Conservation (phyloP, 2,888 invertebrate genomes). For the Nephrocerus scutellatus region DNA sequence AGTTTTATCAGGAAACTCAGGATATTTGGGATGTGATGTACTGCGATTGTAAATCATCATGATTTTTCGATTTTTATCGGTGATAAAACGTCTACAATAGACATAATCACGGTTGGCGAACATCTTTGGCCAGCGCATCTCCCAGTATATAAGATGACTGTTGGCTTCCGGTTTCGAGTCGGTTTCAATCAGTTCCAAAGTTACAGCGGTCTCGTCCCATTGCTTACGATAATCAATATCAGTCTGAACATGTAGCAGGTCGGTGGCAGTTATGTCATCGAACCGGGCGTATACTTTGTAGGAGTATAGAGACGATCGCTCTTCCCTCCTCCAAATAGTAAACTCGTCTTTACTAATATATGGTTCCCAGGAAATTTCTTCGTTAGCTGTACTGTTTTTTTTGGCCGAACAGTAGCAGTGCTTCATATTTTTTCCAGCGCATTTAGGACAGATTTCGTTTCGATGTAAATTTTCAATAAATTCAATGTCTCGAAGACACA, state of each 20-base stretch:
- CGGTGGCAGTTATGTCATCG: slow-evolving; percentile 67
- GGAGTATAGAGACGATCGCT: slow-evolving; percentile 63
- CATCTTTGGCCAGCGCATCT: slow-evolving; percentile 77
- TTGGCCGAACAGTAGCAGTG: slow-evolving; percentile 36
- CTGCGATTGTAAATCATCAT: slow-evolving; percentile 63
- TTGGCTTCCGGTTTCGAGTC: slow-evolving; percentile 53
- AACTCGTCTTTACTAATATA: slow-evolving; percentile 74
- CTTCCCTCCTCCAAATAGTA: slow-evolving; percentile 72
- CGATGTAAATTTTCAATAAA: slow-evolving; percentile 51
- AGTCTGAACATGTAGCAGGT: slow-evolving; percentile 76
- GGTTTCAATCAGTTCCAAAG: slow-evolving; percentile 62
- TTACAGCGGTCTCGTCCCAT: slow-evolving; percentile 74
- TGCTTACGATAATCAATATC: slow-evolving; percentile 68
- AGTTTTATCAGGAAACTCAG: slow-evolving; percentile 60
- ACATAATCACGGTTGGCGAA: slow-evolving; percentile 85
- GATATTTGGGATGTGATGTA: slow-evolving; percentile 63
- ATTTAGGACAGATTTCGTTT: slow-evolving; percentile 48
- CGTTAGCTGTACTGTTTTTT: slow-evolving; percentile 27
- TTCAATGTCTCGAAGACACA: slow-evolving; percentile 55
- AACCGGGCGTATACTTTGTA: slow-evolving; percentile 85
- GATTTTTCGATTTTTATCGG: slow-evolving; percentile 53
- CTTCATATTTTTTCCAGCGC: slow-evolving; percentile 35
- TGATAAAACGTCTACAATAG: slow-evolving; percentile 62
- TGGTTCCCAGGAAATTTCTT: slow-evolving; percentile 52
- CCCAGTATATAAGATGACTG: slow-evolving; percentile 79